These are phyloP conservation scores for Stramonita haemastoma DNA, from an alignment of 2,888 invertebrate species.

Conservation along the genomic window DNA sequence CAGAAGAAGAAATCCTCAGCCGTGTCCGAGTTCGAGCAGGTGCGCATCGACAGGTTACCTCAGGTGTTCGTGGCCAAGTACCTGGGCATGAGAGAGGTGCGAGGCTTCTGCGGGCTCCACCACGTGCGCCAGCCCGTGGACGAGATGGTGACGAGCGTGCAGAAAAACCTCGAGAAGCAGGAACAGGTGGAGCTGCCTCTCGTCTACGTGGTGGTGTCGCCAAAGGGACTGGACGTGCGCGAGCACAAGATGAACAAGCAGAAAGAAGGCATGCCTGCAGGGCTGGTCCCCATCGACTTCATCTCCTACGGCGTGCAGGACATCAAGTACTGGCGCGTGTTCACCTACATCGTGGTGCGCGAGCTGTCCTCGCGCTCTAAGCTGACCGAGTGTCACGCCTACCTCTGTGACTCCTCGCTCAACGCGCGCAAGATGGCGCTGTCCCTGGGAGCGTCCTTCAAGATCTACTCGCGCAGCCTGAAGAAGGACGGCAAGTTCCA, in stretches of 20 bases:
- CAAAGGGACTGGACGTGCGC: slow-evolving; percentile 69
- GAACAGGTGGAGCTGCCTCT: slow-evolving; percentile 72
- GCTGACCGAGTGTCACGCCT: slow-evolving; percentile 73
- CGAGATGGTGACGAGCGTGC: slow-evolving; percentile 69
- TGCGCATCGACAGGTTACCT: slow-evolving; percentile 73
- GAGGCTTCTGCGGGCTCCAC: slow-evolving; percentile 73
- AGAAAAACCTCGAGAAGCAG: slow-evolving; percentile 60
- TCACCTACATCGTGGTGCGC: slow-evolving; percentile 75
- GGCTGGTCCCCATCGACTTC: slow-evolving; percentile 73
- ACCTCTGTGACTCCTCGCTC: slow-evolving; percentile 71
- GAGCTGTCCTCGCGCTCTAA: slow-evolving; percentile 69
- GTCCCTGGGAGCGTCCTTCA: slow-evolving; percentile 67
- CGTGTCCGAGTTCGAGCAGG: slow-evolving; percentile 62
- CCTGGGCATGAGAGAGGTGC: slow-evolving; percentile 69
- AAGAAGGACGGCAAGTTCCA: slow-evolving; percentile 61
- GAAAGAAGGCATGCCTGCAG: slow-evolving; percentile 54
- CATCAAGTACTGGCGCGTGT: slow-evolving; percentile 74
- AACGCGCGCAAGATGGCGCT: slow-evolving; percentile 70
- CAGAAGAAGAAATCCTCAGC: slow-evolving; percentile 43
- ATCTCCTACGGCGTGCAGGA: slow-evolving; percentile 77
- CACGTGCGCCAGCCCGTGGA: slow-evolving; percentile 74
- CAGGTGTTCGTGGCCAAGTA: slow-evolving; percentile 76
- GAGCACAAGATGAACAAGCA: slow-evolving; percentile 69
- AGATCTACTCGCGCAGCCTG: slow-evolving; percentile 65
- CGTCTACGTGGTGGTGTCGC: slow-evolving; percentile 70